Conservation (phyloP, 2,888 invertebrate species). For the Cremastobaeus sp. region DNA sequence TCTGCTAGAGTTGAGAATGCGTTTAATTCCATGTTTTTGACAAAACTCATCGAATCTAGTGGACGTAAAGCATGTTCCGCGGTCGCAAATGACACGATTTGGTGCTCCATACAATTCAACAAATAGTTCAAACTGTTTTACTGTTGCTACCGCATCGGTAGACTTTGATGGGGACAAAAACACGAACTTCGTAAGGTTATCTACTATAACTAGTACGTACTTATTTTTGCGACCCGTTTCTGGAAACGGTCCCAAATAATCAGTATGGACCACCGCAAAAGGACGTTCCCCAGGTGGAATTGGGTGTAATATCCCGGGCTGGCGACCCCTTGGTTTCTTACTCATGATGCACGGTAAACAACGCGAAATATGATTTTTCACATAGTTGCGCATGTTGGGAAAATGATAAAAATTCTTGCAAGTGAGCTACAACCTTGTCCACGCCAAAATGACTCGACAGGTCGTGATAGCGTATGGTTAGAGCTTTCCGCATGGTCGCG, state of each 20-base stretch:
- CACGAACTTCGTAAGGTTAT: slow-evolving; percentile 9
- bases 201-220: slow-evolving; percentile 42
- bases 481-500: slow-evolving; percentile 34
- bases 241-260: slow-evolving; percentile 57
- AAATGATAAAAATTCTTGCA: slow-evolving; percentile 62
- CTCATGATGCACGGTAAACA: slow-evolving; percentile 62
- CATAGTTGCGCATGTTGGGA: slow-evolving; percentile 40
- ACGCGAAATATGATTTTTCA: slow-evolving; percentile 53
- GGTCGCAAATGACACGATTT: too few species aligned
- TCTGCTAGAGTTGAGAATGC: too few species aligned
- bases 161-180: too few species aligned
- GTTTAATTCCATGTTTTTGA: too few species aligned
- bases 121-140: too few species aligned
- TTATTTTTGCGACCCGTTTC: slow-evolving; percentile 26
- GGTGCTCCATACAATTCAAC: too few species aligned
- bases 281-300: slow-evolving; percentile 57
- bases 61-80: too few species aligned
- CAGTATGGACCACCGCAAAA: slow-evolving; percentile 11
- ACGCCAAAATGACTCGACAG: slow-evolving; percentile 41
- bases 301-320: slow-evolving; percentile 62
- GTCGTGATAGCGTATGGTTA: slow-evolving; percentile 44
- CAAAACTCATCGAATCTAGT: too few species aligned
- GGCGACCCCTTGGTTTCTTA: slow-evolving; percentile 38
- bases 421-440: slow-evolving; percentile 17
- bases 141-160: too few species aligned